These are phyloP conservation scores for Monarcha castaneiventris DNA, from an alignment of 2,113 vertebrate species.

Conservation along the genomic window DNA sequence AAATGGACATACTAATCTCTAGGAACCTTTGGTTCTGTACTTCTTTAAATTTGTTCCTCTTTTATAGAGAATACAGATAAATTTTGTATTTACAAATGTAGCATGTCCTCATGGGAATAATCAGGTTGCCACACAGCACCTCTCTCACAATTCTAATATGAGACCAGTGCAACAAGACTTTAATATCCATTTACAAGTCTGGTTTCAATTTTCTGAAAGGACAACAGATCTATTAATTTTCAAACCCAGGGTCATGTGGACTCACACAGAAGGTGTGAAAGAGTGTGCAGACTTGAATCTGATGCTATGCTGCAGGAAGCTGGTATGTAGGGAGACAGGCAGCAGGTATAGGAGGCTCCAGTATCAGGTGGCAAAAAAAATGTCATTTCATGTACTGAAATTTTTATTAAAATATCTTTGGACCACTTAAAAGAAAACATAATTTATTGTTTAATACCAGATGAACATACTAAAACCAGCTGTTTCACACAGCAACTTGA, in stretches of 20 bases:
- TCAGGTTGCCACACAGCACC: background rate
- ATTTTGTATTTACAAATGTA: background rate
- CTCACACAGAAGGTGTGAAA: background rate
- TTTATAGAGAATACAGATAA: background rate
- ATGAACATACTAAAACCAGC: conserved; percentile 39
- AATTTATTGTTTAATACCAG: conserved; percentile 32
- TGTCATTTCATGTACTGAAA: background rate
- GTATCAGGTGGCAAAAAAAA: background rate
- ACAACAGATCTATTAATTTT: background rate
- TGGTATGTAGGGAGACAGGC: background rate
- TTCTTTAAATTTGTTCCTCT: background rate
- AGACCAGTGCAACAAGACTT: background rate
- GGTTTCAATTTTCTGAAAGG: background rate
- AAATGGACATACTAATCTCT: background rate
- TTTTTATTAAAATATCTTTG: background rate
- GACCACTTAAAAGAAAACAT: background rate
- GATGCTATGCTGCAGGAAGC: background rate
- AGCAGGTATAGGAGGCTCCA: background rate
- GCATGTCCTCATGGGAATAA: background rate
- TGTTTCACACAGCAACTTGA: conserved; percentile 58
- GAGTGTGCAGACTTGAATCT: background rate
- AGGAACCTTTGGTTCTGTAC: background rate
- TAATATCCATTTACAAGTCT: background rate
- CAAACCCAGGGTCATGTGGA: background rate
- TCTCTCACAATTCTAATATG: background rate